These are phyloP conservation scores for Lepilemur ruficaudatus DNA, from an alignment of 2,797 vertebrate species.

Conservation along the genomic window DNA sequence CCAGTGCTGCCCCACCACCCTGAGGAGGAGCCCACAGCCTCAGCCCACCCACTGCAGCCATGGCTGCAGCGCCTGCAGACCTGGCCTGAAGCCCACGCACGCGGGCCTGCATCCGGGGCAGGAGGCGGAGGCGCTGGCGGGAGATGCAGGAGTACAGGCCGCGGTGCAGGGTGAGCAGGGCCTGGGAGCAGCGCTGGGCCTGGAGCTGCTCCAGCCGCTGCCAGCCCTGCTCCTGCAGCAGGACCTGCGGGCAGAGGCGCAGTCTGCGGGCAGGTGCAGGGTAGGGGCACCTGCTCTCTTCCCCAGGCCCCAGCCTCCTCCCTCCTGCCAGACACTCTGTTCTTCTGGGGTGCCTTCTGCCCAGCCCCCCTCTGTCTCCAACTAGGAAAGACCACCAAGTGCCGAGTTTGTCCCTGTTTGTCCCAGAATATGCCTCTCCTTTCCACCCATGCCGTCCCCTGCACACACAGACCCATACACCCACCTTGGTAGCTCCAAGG, in stretches of 20 bases:
- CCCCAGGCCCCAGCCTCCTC: not conserved
- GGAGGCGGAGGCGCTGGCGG: slow-evolving; percentile 88
- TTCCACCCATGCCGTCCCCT: not conserved
- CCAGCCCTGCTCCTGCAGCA: slow-evolving; percentile 90
- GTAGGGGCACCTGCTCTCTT: not conserved
- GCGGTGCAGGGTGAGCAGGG: slow-evolving; percentile 90
- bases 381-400: not conserved
- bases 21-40: not conserved
- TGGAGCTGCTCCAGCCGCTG: slow-evolving; percentile 88
- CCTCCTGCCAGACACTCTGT: not conserved
- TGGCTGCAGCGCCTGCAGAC: slow-evolving; percentile 78
- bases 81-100: slow-evolving; percentile 94
- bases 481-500: slow-evolving; percentile 85
- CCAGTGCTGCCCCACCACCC: not conserved
- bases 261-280: not conserved
- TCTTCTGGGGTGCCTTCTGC: not conserved
- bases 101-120: slow-evolving; percentile 92
- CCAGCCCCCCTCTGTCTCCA: not conserved
- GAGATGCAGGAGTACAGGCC: slow-evolving; percentile 89
- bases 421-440: not conserved
- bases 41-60: not conserved
- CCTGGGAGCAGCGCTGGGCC: slow-evolving; percentile 90
- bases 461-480: no score
- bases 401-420: not conserved
- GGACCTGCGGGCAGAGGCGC: slow-evolving; percentile 85